phyloP scores from a whole-genome alignment of 2,797 vertebrate species.

The Alfaro cultratus region DNA sequence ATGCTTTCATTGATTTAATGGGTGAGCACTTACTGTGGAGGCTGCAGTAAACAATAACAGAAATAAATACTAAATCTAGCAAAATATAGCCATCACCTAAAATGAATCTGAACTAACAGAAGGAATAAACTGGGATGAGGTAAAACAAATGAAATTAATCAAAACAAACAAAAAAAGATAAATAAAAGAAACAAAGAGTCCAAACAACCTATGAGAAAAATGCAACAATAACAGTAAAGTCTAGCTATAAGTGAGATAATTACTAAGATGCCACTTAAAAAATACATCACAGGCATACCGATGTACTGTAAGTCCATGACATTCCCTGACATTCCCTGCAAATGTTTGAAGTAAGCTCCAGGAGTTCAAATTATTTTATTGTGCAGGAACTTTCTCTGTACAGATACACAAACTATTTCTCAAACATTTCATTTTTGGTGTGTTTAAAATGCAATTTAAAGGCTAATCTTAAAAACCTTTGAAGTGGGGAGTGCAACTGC shows the following conservation, averaged over 20 bases:
- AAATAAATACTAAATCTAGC: too few relatives aligned
- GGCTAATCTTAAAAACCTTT: conserved; percentile 36
- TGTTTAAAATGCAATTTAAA: conserved; percentile 47
- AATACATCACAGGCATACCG: conserved; percentile 6
- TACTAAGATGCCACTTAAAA: not conserved
- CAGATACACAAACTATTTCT: conserved; percentile 21
- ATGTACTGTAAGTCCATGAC: not conserved
- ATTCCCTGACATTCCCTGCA: conserved; percentile 7
- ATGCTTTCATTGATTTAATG: too few relatives aligned
- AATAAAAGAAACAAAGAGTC: too few relatives aligned
- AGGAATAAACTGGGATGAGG: too few relatives aligned
- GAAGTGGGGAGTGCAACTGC: not conserved
- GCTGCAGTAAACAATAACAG: too few relatives aligned
- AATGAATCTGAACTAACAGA: too few relatives aligned
- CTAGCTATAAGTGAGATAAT: not conserved
- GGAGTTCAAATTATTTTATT: conserved; percentile 44
- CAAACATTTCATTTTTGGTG: conserved; percentile 37
- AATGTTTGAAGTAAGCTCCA: conserved; percentile 37
- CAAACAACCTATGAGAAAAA: not conserved
- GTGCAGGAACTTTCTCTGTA: conserved; percentile 33
- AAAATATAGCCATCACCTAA: too few relatives aligned
- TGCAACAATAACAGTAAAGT: not conserved
- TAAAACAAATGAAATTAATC: too few relatives aligned
- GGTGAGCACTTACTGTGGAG: too few relatives aligned
- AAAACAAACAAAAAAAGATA: too few relatives aligned